Evolutionary conservation across 1,140 invertebrate genomes (phyloP).

Genomic region (Achroia grisella): DNA sequence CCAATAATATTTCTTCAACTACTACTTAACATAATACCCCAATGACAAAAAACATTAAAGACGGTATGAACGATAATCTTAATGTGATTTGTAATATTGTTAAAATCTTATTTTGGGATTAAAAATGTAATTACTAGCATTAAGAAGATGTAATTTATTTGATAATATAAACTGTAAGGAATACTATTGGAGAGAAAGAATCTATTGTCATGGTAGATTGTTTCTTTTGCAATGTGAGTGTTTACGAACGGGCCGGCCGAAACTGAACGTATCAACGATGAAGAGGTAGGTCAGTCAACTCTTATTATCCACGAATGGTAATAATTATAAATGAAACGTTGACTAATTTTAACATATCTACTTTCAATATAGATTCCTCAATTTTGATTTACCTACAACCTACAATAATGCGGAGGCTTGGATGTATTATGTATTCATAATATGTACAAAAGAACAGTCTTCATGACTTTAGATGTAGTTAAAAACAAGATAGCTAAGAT

Average conservation of each 20-base stretch:
- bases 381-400: conserved; percentile 66
- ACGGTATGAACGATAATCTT: too few relatives aligned
- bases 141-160: too few relatives aligned
- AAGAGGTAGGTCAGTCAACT: conserved; percentile 64
- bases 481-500: conserved; percentile 34
- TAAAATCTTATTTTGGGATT: too few relatives aligned
- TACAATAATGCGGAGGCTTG: conserved; percentile 59
- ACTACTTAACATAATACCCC: background rate
- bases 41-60: too few relatives aligned
- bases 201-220: conserved; percentile 73
- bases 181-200: conserved; percentile 66
- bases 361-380: conserved; percentile 43
- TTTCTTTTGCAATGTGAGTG: conserved; percentile 68
- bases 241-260: conserved; percentile 53
- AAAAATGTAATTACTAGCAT: too few relatives aligned
- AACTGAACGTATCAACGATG: conserved; percentile 57
- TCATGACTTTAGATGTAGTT: conserved; percentile 69
- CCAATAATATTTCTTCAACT: conserved; percentile 56
- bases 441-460: conserved; percentile 57
- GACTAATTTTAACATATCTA: conserved; percentile 13
- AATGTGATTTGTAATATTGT: too few relatives aligned
- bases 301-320: conserved; percentile 23
- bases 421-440: conserved; percentile 14
- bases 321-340: conserved; percentile 23
- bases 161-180: conserved; percentile 16